phyloP scores from a whole-genome alignment of 2,797 vertebrate species.

The Sphenodon punctatus region DNA sequence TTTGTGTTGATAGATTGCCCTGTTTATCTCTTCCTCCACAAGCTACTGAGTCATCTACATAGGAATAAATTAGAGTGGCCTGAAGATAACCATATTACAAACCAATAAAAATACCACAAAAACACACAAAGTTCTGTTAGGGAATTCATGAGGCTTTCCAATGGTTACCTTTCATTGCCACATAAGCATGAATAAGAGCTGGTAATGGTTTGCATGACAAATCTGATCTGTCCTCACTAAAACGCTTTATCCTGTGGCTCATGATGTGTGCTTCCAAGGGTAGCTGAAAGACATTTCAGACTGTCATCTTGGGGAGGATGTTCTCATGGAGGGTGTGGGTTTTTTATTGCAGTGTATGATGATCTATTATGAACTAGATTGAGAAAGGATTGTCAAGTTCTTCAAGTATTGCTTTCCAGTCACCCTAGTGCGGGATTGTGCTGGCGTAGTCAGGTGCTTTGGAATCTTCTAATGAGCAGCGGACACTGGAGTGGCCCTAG shows the following conservation, averaged over 20 bases:
- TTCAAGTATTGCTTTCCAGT: no score
- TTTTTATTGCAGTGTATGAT: no score
- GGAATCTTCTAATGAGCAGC: no score
- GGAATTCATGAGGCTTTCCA: neutral
- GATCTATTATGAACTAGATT: no score
- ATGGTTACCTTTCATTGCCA: neutral
- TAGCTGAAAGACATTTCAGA: no score
- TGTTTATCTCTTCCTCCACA: conserved; percentile 40
- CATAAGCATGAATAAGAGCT: conserved; percentile 1
- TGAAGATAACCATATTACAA: neutral
- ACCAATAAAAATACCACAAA: conserved; percentile 24
- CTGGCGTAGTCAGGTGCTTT: no score
- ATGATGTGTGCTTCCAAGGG: no score
- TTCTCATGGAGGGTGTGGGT: no score
- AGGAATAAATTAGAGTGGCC: conserved; percentile 31
- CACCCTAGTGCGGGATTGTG: no score
- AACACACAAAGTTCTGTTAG: conserved; percentile 16
- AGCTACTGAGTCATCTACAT: conserved; percentile 34
- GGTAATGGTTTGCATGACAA: neutral
- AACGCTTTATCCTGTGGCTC: neutral
- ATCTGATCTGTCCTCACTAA: neutral
- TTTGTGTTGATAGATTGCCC: conserved; percentile 32
- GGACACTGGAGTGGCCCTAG: no score
- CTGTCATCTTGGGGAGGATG: no score
- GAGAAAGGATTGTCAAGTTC: no score